phyloP scores from a whole-genome alignment of 2,888 invertebrate genomes.

The Sesamia inferens region DNA sequence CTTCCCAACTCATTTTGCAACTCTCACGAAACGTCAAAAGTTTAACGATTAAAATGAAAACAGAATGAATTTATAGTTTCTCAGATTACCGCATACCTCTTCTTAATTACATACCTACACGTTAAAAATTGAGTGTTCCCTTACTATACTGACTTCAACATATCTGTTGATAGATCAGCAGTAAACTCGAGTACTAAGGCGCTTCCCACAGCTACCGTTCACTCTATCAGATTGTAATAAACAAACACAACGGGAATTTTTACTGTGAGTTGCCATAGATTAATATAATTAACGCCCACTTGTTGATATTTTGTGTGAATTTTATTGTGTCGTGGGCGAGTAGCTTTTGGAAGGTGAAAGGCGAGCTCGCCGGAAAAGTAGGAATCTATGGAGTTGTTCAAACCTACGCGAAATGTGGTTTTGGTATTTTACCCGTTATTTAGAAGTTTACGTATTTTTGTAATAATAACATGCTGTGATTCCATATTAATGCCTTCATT shows the following conservation, averaged over 20 bases:
- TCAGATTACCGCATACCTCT: constrained; percentile 34
- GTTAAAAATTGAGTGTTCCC: constrained; percentile 58
- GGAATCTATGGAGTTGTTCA: constrained; percentile 7
- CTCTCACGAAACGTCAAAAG: constrained; percentile 13
- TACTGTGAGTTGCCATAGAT: constrained; percentile 68
- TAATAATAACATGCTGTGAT: neutral
- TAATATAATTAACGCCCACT: constrained; percentile 79
- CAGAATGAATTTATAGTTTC: constrained; percentile 23
- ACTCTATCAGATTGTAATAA: constrained; percentile 72
- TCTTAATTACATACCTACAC: constrained; percentile 39
- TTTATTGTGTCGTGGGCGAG: constrained; percentile 58
- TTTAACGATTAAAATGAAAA: constrained; percentile 11
- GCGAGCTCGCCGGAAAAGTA: constrained; percentile 3
- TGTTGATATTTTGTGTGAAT: constrained; percentile 50
- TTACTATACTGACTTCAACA: constrained; percentile 32
- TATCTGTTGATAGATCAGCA: constrained; percentile 66
- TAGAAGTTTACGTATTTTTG: neutral
- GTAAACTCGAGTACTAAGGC: constrained; percentile 55
- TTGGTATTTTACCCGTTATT: neutral
- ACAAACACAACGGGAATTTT: constrained; percentile 77
- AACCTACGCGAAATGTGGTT: constrained; percentile 29
- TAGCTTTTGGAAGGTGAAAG: constrained; percentile 42
- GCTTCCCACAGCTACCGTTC: constrained; percentile 72
- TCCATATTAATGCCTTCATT: neutral
- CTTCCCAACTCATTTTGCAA: constrained; percentile 7